These are phyloP conservation scores for Erynnis tages DNA, from an alignment of 2,888 invertebrate genomes.

Conservation along the genomic window DNA sequence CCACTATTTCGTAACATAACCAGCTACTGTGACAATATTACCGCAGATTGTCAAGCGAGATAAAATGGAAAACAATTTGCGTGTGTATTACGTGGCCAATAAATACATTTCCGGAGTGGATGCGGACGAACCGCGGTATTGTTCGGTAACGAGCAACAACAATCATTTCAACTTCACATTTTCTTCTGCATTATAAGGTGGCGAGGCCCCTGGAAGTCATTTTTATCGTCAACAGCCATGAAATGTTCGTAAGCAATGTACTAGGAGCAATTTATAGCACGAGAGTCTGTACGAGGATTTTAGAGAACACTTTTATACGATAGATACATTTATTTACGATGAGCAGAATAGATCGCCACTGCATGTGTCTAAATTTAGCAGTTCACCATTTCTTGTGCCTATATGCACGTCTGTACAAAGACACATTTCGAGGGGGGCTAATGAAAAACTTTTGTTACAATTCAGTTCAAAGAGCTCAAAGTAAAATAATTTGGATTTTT, in stretches of 20 bases:
- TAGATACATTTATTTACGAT: too few relatives aligned
- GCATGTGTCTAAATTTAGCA: too few relatives aligned
- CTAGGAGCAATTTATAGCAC: not conserved
- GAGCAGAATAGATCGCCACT: too few relatives aligned
- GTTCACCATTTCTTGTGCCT: too few relatives aligned
- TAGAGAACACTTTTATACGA: too few relatives aligned
- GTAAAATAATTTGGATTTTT: too few relatives aligned
- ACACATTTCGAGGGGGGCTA: too few relatives aligned
- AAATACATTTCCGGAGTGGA: not conserved
- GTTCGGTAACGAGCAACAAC: constrained; percentile 8
- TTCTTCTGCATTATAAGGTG: constrained; percentile 19
- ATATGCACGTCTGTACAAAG: too few relatives aligned
- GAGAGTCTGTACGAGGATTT: not conserved
- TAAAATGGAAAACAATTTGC: constrained; percentile 18
- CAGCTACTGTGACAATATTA: too few relatives aligned
- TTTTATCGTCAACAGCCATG: constrained; percentile 27
- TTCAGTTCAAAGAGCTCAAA: too few relatives aligned
- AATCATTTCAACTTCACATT: constrained; percentile 16
- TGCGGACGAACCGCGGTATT: not conserved
- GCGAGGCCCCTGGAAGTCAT: constrained; percentile 32
- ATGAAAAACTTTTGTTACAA: too few relatives aligned
- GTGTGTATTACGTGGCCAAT: constrained; percentile 1
- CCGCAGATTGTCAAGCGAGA: constrained; percentile 6
- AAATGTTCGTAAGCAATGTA: constrained; percentile 17
- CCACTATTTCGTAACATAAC: too few relatives aligned